These are phyloP conservation scores for Enteromius trimaculatus DNA, from an alignment of 2,797 vertebrate species.

Conservation along the genomic window DNA sequence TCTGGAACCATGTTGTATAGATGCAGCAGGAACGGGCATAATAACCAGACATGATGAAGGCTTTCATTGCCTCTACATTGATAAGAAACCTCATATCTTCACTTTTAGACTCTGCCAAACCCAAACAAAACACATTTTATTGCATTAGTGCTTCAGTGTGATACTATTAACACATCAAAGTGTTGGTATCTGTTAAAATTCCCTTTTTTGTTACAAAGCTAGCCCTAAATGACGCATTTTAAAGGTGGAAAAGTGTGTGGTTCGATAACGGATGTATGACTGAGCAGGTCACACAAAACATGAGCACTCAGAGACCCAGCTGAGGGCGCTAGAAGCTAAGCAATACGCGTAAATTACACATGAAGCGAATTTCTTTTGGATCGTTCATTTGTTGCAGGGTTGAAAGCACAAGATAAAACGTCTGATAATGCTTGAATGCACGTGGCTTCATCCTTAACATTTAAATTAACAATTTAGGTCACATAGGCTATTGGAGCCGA, in stretches of 20 bases:
- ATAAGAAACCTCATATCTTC: not conserved
- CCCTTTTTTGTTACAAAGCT: not conserved
- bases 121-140: slow-evolving; percentile 6
- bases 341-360: slow-evolving; percentile 11
- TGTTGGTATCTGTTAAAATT: not conserved
- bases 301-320: slow-evolving; percentile 6
- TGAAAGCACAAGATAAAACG: slow-evolving; percentile 6
- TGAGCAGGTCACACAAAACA: not conserved
- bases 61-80: not conserved
- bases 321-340: slow-evolving; percentile 48
- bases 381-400: not conserved
- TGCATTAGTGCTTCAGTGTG: slow-evolving; percentile 14
- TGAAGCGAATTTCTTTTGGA: not conserved
- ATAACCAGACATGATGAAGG: not conserved
- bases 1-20: not conserved
- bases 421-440: no score
- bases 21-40: not conserved
- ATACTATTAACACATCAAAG: slow-evolving; percentile 1
- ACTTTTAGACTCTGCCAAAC: not conserved
- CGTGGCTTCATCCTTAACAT: not conserved
- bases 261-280: not conserved
- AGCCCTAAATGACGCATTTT: not conserved
- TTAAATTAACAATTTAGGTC: slow-evolving; percentile 9
- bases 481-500: not conserved
- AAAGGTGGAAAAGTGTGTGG: not conserved